A percentile compares a stretch with the other conserved stretches of the same genome.
Conservation (phyloP, 2,888 invertebrate species). For the Marasmarcha lunaedactyla region DNA sequence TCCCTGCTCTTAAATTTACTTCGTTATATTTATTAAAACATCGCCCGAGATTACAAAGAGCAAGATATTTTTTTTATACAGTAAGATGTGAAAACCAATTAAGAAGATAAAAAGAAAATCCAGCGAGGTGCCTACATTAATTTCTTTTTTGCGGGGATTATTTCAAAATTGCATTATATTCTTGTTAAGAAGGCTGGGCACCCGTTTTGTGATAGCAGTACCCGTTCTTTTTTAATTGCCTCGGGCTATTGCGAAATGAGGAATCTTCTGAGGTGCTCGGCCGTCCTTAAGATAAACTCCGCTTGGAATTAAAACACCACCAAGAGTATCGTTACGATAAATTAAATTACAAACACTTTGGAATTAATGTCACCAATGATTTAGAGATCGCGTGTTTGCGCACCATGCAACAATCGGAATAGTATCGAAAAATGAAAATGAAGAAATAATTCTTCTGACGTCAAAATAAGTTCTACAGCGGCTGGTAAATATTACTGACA, state of each 20-base stretch:
- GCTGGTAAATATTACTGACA: conserved; percentile 47
- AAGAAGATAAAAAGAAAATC: conserved; percentile 70
- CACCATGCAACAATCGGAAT: too few relatives aligned
- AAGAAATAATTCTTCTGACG: conserved; percentile 58
- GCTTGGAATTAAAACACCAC: conserved; percentile 2
- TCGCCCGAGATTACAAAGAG: conserved; percentile 69
- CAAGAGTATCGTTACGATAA: too few relatives aligned
- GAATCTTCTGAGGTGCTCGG: conserved; percentile 57
- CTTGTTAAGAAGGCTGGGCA: conserved; percentile 64
- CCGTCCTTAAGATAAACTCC: conserved; percentile 53
- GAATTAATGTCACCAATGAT: too few relatives aligned
- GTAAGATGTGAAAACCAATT: conserved; percentile 72
- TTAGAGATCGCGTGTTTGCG: too few relatives aligned
- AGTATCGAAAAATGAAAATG: conserved; percentile 32
- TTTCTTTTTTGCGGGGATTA: conserved; percentile 70
- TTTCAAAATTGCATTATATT: conserved; percentile 72
- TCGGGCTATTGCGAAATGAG: conserved; percentile 66
- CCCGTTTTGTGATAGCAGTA: conserved; percentile 66
- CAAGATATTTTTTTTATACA: conserved; percentile 66
- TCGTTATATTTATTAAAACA: conserved; percentile 72
- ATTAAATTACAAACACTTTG: too few relatives aligned
- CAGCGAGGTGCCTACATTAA: conserved; percentile 69
- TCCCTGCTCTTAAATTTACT: conserved; percentile 48
- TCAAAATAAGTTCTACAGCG: conserved; percentile 52
- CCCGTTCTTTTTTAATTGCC: conserved; percentile 69